Percentiles rank a stretch among this genome's conserved stretches.
phyloP scores from a whole-genome alignment of 2,113 vertebrate species.

The Steatornis caripensis region DNA sequence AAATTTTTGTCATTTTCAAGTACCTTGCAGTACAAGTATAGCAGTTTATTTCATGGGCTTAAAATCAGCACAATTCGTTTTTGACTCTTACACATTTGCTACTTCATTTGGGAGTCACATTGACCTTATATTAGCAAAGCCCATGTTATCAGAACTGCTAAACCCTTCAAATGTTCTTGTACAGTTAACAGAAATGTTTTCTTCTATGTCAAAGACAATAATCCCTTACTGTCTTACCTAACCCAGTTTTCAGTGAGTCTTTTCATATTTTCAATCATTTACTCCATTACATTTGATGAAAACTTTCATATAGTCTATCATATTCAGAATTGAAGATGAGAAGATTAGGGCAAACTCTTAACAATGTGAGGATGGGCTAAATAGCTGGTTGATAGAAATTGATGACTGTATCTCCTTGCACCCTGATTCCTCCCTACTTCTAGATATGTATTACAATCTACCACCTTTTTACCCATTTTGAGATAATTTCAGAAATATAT shows the following conservation, averaged over 20 bases:
- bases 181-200: neutral
- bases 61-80: neutral
- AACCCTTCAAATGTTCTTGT: neutral
- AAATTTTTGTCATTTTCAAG: neutral
- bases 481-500: neutral
- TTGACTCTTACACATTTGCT: neutral
- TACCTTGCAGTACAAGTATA: neutral
- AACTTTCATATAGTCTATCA: neutral
- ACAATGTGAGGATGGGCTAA: neutral
- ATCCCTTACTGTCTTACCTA: neutral
- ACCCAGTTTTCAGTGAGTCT: neutral
- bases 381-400: neutral
- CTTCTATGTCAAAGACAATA: neutral
- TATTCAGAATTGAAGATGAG: neutral
- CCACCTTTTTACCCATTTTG: neutral
- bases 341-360: neutral
- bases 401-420: rapidly evolving
- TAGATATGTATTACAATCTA: neutral
- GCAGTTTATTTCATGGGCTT: too few relatives aligned
- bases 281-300: neutral
- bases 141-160: neutral
- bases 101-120: neutral
- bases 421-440: neutral
- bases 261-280: neutral
- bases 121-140: neutral